Conservation (phyloP, 2,113 vertebrate species). For the Dascyllus trimaculatus region DNA sequence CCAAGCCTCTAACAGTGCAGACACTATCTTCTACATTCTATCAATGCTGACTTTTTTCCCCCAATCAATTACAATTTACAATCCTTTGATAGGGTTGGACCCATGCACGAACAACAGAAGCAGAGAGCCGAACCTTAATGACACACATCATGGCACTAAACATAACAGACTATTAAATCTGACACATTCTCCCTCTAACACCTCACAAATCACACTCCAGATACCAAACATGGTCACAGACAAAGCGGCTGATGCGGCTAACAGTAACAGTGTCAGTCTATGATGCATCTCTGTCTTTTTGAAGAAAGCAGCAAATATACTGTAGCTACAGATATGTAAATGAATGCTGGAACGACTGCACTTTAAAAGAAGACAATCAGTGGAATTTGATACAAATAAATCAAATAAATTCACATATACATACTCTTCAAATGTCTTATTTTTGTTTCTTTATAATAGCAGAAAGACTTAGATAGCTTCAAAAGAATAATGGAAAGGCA, state of each 20-base stretch:
- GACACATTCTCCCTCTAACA: slow-evolving; percentile 56
- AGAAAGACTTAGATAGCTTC: background rate
- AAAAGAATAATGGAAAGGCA: too few species aligned
- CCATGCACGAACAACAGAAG: slow-evolving; percentile 2
- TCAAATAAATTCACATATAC: too few species aligned
- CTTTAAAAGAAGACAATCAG: too few species aligned
- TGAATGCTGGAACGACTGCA: background rate
- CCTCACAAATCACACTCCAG: slow-evolving; percentile 66
- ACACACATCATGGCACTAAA: slow-evolving; percentile 46
- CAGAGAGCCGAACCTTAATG: slow-evolving; percentile 3
- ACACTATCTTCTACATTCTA: slow-evolving; percentile 1
- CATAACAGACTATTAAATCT: slow-evolving; percentile 52
- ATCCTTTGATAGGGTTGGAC: background rate
- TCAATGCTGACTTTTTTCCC: background rate
- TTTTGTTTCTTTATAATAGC: background rate
- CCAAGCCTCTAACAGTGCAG: background rate
- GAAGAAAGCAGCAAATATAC: background rate
- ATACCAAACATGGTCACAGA: slow-evolving; percentile 79
- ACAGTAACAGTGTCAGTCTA: slow-evolving; percentile 42
- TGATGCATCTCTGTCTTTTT: slow-evolving; percentile 17
- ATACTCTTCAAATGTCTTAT: background rate
- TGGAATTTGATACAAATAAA: too few species aligned
- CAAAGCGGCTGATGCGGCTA: slow-evolving; percentile 47
- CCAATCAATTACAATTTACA: background rate
- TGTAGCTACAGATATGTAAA: background rate